These are phyloP conservation scores for Pan troglodytes DNA, from an alignment of 2,113 vertebrate genomes.

Conservation along the genomic window NHGRI_mPanTro3-v2.1_pri NC_072421.2:122429001-122429500, in stretches of 20 bases:
- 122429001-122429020: not conserved
- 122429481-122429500: not conserved
- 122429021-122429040: not conserved
- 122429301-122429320: not conserved
- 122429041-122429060: not conserved
- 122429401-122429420: not conserved
- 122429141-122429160: not conserved
- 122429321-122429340: not conserved
- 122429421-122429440: not conserved
- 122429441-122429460: not conserved
- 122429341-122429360: not conserved
- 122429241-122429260: not conserved
- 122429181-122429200: not conserved
- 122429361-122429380: not conserved
- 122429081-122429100: not conserved
- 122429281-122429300: not conserved
- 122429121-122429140: not conserved
- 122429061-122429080: not conserved
- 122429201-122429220: constrained; percentile 8
- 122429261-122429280: not conserved
- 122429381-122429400: constrained; percentile 6
- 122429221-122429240: not conserved
- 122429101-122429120: constrained; percentile 13
- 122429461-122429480: not conserved
- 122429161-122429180: constrained; percentile 13